Base-by-base conservation (phyloP, 2,888 invertebrate species). In the Agrochola macilenta region DNA sequence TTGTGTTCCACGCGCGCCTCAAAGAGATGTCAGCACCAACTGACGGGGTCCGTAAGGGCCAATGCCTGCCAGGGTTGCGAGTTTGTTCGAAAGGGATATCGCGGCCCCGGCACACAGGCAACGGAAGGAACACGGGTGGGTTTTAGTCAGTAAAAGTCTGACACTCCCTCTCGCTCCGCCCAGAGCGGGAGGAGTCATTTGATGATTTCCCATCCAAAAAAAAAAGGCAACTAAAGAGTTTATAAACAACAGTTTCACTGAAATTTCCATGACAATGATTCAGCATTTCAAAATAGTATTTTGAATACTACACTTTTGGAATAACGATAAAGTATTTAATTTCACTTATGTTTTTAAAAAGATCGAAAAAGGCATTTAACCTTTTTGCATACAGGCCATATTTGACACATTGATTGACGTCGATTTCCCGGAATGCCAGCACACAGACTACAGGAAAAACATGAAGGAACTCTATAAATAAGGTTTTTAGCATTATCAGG, bases 361-460 rank as follows among this genome's bases (percentile, higher is more conserved):
- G 2, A 39, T 23, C n/a, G 0, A 35, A n/a, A 76, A 69, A n/a
- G 23, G 20, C 39, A 9, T 57, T 23, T 5, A 66, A 71, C n/a
- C 17, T 84, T 72, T 58, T 71, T 17, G 14, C 39, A 69, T 64
- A 23, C 64, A 69, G 1, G 12, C n/a, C n/a, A 43, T 49, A 35
- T 58, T 43, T 49, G 1, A 68, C 20, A 30, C 17, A 35, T 49
- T 49, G 14, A n/a, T 54, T 76, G 66, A 79, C 52, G 60, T 60
- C 3, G n/a, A 30, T 60, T 86, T 78, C 76, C 69, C 52, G 9
- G 76, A 80, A 76, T 69, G 12, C 63, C 46, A 72, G n/a, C n/a
- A 9, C 52, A 23, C 52, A 72, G 49, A 43, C 66, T 11, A 77
- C 78, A 84, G 75, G 89, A 82, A 82, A 82, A 88, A 75, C 69